Conservation (phyloP, 2,797 vertebrate genomes). For the Xerus rutilus region DNA sequence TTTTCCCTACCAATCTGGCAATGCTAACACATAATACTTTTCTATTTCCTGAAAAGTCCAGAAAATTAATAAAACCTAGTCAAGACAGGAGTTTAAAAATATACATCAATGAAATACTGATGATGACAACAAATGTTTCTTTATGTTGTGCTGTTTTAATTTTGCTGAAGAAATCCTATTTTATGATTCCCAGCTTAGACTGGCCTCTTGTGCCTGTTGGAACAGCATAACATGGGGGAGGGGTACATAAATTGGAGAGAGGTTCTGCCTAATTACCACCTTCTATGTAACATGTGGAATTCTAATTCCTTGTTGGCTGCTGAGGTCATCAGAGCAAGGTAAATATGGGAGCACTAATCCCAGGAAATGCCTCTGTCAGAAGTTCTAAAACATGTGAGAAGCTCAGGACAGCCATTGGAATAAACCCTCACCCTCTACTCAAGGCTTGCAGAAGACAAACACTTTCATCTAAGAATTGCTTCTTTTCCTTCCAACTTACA, state of each 20-base stretch:
- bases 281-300: neutral
- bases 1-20: neutral
- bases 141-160: neutral
- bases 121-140: neutral
- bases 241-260: neutral
- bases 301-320: neutral
- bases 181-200: neutral
- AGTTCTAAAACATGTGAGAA: neutral
- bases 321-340: neutral
- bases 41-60: neutral
- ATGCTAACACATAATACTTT: neutral
- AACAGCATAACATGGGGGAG: neutral
- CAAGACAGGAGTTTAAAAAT: slow-evolving; percentile 2
- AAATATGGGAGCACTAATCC: neutral
- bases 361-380: neutral
- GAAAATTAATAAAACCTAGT: neutral
- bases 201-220: neutral
- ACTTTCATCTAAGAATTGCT: neutral
- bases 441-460: neutral
- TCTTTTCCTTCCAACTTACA: neutral
- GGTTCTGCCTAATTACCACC: neutral
- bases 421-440: neutral
- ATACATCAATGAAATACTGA: neutral
- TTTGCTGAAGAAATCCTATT: neutral
- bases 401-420: neutral